Base-by-base conservation (phyloP, 2,797 vertebrate genomes). In the Anniella stebbinsi region DNA sequence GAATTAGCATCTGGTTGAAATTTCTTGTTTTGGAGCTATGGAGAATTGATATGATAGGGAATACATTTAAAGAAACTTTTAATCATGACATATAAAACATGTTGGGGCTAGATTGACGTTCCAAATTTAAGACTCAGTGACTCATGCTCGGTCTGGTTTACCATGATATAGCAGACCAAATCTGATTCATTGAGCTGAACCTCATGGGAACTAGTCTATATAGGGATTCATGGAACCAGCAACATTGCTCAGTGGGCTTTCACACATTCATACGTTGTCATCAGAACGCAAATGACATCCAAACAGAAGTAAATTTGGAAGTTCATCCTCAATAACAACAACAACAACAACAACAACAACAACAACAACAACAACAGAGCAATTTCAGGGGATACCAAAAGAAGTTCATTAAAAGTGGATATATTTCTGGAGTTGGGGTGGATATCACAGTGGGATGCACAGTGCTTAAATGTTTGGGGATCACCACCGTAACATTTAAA, bases 1-100 rank as follows among this genome's bases (percentile, higher is more conserved):
- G 89, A 95, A 93, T 94, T 94, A 96, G 84, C 92, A 95, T 96
- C 94, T 95, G 86, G 88, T 92, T 95, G 92, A 92, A 91, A 91
- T 91, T 95, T 91, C 76, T 84, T 94, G 89, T 86, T 63, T 87
- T 91, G 70, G 80, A 95, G 78, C 84, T 94, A 88, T 87, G 88
- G 95, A 88, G 83, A 87, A 83, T 67, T 84, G 10, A 41, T 89
- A 84, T 92, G 92, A 91, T n/a, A 93, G 75, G 86, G 94, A 96
- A 95, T 93, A 48, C 33, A 93, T 92, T 93, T 94, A 89, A 95
- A 96, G 86, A 94, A 91, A n/a, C 17, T 86, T n/a, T 94, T 93
- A 95, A 93, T 86, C 25, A 72, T 84, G 81, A 66, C 66, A 89
- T 78, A 93, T 80, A 93, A 94, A 95, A 86, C 33, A 28, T 66